Evolutionary conservation across 2,113 vertebrate genomes (phyloP), one percentile per base, ranked within the genome.

Genomic region (Andinoacara biseriatus): DNA sequence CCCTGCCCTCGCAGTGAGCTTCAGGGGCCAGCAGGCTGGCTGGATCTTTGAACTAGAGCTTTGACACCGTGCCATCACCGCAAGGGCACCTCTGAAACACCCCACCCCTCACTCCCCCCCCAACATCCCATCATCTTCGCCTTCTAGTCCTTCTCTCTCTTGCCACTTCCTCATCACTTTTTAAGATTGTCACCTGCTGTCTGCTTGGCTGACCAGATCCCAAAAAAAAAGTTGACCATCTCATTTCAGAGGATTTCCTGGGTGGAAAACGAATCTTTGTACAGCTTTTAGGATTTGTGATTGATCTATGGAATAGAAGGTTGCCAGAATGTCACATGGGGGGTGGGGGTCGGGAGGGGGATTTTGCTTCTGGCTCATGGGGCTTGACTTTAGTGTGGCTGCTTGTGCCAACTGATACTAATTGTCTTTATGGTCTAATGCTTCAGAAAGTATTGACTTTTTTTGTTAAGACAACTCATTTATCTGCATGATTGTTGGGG

Each of bases 11-110:
- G 8, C 60, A 35, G 59, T 49, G 74, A 74, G 77, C 81, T 82
- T 33, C 15, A 10, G 84, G 88, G 81, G 40, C 61, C 14, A 57
- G 59, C 72, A 31, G 69, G 76, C 77, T 78, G 82, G 10, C 63
- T 80, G 62, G 35, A 81, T 90, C 93, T 94, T 94, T 93, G 90
- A 94, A 94, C 91, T 88, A 10, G 74, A 75, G 74, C 76, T 67
- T 87, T 91, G 88, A 94, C 87, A 86, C 72, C 61, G 78, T 86
- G 87, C 87, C 74, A 83, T 90, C 80, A 84, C 87, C 72, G 87
- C 90, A 74, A 94, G 91, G 87, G 83, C 90, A 92, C 88, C 87
- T 90, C 85, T 86, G 69, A 38, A 59, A 10, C 59, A 33, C 57
- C 46, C 43, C 58, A 3, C 43, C 40, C 14, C 7, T 22, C 63